Base-by-base conservation (phyloP, 1,140 invertebrate genomes). In the Drosophila sp. region DNA sequence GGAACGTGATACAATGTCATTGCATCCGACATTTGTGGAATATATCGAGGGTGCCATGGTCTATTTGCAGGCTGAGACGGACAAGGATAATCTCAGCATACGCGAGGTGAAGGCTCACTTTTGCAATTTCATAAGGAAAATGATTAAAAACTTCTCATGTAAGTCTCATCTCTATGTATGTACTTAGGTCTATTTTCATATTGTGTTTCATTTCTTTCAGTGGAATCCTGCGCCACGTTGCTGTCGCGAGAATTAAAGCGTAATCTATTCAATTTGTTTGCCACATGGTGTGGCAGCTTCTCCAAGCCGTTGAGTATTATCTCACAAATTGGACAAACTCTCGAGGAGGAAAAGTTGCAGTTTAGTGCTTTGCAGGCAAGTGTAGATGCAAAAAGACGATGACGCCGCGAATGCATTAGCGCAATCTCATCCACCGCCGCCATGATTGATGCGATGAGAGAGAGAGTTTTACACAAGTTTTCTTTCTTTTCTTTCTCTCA, bases 41-140 rank as follows among this genome's bases (percentile, higher is more conserved):
- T 99, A 99, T 80, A 96, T 99, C 78, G 98, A 99, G 83, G 98
- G 98, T 0, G 97, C 97, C 17, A 94, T 98, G 33, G 94, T 96
- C 33, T 98, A 97, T 92, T 92, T 99, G 6, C 98, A 99, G 92
- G 95, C 95, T 69, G 98, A 99, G 92, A 95, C 95, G 8, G 97
- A 98, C 77, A 98, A 98, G 92, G 97, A 97, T 87, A 96, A 95
- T 50, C 93, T 95, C 62, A 94, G 94, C 90, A 93, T 97, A 73
- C 93, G 96, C 90, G 95, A 97, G 79, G 97, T 99, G 38, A 97
- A 98, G 68, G 93, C 98, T 1, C 97, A 98, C 83, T 99, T 99
- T 92, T 98, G 98, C 74, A 96, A 97, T 91, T 98, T 99, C 91
- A 95, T 99, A 67, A 94, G 96, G 10, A 97, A 98, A 90, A 96